These are phyloP conservation scores for Zophobas morio DNA, from an alignment of 1,140 invertebrate species.

Conservation along the genomic window DNA sequence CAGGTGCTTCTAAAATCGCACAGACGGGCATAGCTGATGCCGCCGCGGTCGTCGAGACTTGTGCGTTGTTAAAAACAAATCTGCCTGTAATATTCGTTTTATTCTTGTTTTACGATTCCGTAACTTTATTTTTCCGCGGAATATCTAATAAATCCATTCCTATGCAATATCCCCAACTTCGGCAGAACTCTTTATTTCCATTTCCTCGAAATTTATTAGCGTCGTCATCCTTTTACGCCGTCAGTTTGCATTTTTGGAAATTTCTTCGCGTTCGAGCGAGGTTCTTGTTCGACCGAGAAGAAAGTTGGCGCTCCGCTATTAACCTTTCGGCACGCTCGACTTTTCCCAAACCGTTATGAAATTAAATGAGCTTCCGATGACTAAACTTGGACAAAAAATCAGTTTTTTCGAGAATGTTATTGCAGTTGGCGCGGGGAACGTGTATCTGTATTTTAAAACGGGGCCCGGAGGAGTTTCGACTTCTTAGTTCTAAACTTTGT, in stretches of 20 bases:
- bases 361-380: slow-evolving; percentile 11
- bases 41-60: not conserved
- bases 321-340: slow-evolving; percentile 24
- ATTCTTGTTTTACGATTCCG: slow-evolving; percentile 27
- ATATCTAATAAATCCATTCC: slow-evolving; percentile 40
- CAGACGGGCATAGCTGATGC: not conserved
- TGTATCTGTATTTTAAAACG: slow-evolving; percentile 30
- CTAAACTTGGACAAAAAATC: not conserved
- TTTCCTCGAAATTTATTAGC: slow-evolving; percentile 23
- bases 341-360: slow-evolving; percentile 10
- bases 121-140: slow-evolving; percentile 40
- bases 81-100: slow-evolving; percentile 24
- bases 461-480: slow-evolving; percentile 1
- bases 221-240: slow-evolving; percentile 31
- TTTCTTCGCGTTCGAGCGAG: not conserved
- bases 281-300: not conserved
- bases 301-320: not conserved
- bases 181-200: slow-evolving; percentile 23
- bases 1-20: not conserved
- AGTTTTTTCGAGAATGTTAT: not conserved
- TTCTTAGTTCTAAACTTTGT: slow-evolving; percentile 25
- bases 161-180: slow-evolving; percentile 27
- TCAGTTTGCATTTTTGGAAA: slow-evolving; percentile 27
- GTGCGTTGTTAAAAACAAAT: slow-evolving; percentile 27
- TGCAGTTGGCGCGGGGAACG: slow-evolving; percentile 14